Conservation (phyloP, 2,797 vertebrate genomes). For the Moxostoma hubbsi region DNA sequence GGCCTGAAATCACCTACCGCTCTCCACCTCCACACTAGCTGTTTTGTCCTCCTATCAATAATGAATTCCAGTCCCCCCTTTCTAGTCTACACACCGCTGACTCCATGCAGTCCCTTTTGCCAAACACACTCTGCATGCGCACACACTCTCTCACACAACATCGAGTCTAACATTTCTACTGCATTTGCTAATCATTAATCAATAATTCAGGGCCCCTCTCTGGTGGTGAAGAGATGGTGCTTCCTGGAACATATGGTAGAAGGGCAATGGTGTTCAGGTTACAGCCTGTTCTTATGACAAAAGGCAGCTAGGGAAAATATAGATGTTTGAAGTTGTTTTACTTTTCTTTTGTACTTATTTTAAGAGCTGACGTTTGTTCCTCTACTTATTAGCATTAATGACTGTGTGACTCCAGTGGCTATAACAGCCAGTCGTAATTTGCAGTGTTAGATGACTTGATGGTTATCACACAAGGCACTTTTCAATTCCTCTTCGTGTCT, state of each 20-base stretch:
- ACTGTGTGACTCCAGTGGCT: constrained; percentile 64
- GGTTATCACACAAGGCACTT: constrained; percentile 70
- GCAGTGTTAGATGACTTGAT: constrained; percentile 69
- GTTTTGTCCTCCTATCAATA: constrained; percentile 99
- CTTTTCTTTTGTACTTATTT: constrained; percentile 51
- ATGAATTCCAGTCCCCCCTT: constrained; percentile 78
- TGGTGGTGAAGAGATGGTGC: constrained; percentile 85
- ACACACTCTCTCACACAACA: constrained; percentile 38
- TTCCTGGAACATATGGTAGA: constrained; percentile 92
- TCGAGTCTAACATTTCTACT: constrained; percentile 96
- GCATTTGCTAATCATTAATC: constrained; percentile 99
- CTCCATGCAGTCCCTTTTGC: constrained; percentile 45
- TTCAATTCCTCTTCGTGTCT: constrained; percentile 69
- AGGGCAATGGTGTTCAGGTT: constrained; percentile 75
- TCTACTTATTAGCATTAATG: constrained; percentile 70
- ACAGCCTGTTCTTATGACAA: constrained; percentile 79
- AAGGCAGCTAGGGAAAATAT: constrained; percentile 74
- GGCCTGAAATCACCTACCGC: constrained; percentile 93
- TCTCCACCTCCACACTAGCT: constrained; percentile 91
- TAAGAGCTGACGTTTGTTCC: constrained; percentile 74
- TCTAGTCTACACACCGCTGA: constrained; percentile 49
- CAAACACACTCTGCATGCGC: constrained; percentile 61
- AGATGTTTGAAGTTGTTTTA: constrained; percentile 76
- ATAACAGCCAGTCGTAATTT: constrained; percentile 78
- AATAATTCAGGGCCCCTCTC: constrained; percentile 93